Base-by-base conservation (phyloP, 2,888 invertebrate genomes). In the Rhabditophanes sp. region DNA sequence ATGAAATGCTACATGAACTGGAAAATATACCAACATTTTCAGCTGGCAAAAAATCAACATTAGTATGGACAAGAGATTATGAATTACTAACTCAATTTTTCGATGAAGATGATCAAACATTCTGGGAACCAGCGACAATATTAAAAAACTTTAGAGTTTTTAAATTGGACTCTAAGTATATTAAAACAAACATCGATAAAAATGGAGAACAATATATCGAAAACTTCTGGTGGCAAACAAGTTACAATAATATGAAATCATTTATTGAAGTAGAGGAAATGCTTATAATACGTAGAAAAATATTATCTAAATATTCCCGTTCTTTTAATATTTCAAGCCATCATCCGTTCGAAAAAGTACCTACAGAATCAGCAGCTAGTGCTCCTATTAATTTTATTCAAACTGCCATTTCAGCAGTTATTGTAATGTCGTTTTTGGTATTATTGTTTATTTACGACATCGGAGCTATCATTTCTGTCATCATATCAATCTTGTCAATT, bases 331-430 rank as follows among this genome's bases (percentile, higher is more conserved):
- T 59, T 7, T 27, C 26, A n/a, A 53, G 55, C 6, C 58, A 60
- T 42, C 59, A 59, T 44, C 56, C 56, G 7, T 44, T 59, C 24
- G 59, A 59, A 29, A 59, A 59, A 33, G 50, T 50, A 15, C 53
- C 53, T 1, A 54, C 50, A 1, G 59, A 59, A 38, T 51, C 51
- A n/a, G 59, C 59, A 2, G 56, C 56, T 2, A 43, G 48, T 5
- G 56, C 59, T n/a, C 59, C 59, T 3, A 39, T 40, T 15, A 59
- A 59, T 26, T 59, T 59, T 33, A 26, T 57, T 8, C 56, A 57
- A 22, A 57, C 57, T 6, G 55, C 48, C 12, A 47, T 53, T 6
- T 53, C 56, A 3, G 59, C 59, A 12, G 45, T 59, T 3, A 37
- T 56, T 9, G 34, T 59, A 21, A 59, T 59, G 59, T 53, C 56